These are phyloP conservation scores for Lytechinus pictus DNA, from an alignment of 35 echinoderm and acorn worm species.

Conservation along the genomic window DNA sequence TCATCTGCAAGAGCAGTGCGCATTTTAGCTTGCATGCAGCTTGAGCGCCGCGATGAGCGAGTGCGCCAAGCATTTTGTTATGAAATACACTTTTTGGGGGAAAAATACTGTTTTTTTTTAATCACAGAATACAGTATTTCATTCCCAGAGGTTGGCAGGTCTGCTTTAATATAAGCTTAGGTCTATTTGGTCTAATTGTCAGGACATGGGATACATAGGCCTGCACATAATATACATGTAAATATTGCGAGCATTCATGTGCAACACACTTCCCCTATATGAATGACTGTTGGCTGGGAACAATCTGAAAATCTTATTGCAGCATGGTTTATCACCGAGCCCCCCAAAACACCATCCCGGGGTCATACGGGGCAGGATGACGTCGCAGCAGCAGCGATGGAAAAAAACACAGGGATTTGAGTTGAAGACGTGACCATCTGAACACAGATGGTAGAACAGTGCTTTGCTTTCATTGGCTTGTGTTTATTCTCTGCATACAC, in stretches of 20 bases:
- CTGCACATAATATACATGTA: not conserved
- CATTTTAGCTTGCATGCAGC: too few relatives aligned
- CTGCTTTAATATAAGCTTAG: too few relatives aligned
- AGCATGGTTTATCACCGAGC: not conserved
- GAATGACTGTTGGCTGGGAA: not conserved
- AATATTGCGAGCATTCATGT: not conserved
- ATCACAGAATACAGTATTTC: too few relatives aligned
- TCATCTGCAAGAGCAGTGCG: too few relatives aligned
- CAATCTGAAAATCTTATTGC: not conserved
- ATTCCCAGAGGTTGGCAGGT: too few relatives aligned
- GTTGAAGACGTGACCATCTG: not conserved
- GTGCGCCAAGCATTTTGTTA: too few relatives aligned
- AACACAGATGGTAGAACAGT: slow-evolving; percentile 12
- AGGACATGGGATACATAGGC: too few relatives aligned
- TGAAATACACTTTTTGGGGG: too few relatives aligned
- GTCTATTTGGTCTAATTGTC: too few relatives aligned
- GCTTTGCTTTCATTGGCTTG: not conserved
- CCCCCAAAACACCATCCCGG: not conserved
- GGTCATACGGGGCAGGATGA: not conserved
- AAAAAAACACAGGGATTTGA: not conserved
- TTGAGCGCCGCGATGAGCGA: too few relatives aligned
- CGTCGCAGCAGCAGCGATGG: not conserved
- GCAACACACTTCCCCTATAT: not conserved
- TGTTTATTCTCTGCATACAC: not conserved
- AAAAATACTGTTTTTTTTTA: too few relatives aligned